Evolutionary conservation across 1,140 invertebrate genomes (phyloP), one percentile per base, ranked within the genome.

Genomic region (Tetramorium alpestre): DNA sequence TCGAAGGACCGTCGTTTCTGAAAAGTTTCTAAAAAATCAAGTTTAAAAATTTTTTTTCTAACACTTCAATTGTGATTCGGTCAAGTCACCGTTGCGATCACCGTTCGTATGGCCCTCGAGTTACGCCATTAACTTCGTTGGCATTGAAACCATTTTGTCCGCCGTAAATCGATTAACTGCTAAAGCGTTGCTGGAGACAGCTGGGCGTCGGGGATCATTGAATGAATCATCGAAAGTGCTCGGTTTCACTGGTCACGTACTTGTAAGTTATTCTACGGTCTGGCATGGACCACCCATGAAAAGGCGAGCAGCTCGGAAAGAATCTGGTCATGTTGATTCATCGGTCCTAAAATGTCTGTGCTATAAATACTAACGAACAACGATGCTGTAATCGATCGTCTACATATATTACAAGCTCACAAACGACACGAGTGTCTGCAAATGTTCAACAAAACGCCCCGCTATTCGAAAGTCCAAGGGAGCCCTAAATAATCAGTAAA

Each of bases 221-320:
- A 72, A 41, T 80, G 89, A 90, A 89, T 77, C 86, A 88, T 89
- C 41, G 85, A 81, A 81, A 89, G 85, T 72, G 77, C 56, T 89
- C 70, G 60, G 49, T 49, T 64, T 73, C 72, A 67, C 47, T 81
- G 64, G 77, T 81, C 72, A 73, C 72, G 77, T 76, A 84, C 69
- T 56, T 25, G 64, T 33, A 64, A 84, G 38, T 38, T 64, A 77
- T 33, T 86, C 38, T 54, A 62, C 72, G 60, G 75, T 84, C 47
- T 25, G 60, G 11, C 41, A 16, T 41, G 77, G 73, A 89, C 85
- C 88, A 85, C 85, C 58, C 85, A 69, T 58, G 64, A 84, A 78
- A 70, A 58, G 47, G 16, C 33, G 54, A 25, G 54, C 44, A 25
- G 47, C 11, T 22, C 33, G 51, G 13, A 11, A 65, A 76, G 44